A percentile compares a stretch with the other conserved stretches of the same genome.
Evolutionary conservation across 2,113 vertebrate species (phyloP).

Genomic region (Empidonax alnorum): DNA sequence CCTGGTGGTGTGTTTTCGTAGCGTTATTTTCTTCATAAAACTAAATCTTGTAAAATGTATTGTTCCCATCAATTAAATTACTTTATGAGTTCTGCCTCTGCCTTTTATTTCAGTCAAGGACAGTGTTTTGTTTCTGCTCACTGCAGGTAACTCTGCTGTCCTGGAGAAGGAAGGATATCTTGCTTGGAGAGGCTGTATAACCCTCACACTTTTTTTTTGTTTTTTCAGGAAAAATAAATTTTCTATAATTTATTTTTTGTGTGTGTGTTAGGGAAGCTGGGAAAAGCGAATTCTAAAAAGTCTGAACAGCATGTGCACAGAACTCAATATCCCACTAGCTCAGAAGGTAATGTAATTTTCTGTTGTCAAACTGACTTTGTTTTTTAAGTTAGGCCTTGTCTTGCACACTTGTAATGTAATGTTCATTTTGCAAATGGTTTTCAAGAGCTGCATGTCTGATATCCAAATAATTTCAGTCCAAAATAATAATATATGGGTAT

Average conservation of each 20-base stretch:
- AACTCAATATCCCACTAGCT: slow-evolving; percentile 90
- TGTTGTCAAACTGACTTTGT: neutral
- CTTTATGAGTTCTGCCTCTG: neutral
- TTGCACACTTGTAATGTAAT: neutral
- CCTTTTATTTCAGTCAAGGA: neutral
- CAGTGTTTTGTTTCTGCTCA: neutral
- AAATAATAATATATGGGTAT: neutral
- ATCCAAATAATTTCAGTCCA: neutral
- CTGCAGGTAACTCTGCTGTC: neutral
- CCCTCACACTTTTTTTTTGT: neutral
- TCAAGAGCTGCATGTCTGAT: neutral
- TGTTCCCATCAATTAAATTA: neutral
- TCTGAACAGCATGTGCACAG: slow-evolving; percentile 96
- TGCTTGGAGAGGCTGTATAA: neutral
- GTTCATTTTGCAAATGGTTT: neutral
- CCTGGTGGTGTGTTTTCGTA: neutral
- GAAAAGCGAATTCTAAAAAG: slow-evolving; percentile 96
- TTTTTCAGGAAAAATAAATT: neutral
- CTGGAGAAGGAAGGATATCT: neutral
- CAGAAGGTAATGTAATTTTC: slow-evolving; percentile 80
- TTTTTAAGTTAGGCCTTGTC: neutral
- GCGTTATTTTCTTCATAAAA: neutral
- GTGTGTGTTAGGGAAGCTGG: slow-evolving; percentile 87
- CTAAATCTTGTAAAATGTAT: neutral
- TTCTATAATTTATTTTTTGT: neutral